Evolutionary conservation across 2,888 invertebrate species (phyloP).

Genomic region (Mythimna loreyi): DNA sequence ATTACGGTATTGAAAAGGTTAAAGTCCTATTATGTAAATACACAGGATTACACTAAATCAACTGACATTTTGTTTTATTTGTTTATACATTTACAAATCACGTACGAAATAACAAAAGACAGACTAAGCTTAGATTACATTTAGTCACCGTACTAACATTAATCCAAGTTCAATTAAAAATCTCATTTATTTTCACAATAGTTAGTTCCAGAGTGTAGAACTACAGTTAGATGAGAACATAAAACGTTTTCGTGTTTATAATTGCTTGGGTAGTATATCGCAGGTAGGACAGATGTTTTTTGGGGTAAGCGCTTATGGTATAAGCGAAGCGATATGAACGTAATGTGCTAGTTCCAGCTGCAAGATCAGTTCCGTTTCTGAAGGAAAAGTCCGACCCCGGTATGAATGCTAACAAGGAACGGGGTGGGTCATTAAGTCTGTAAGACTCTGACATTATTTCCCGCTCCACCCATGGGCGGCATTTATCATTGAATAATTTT

Average conservation of each 20-base stretch:
- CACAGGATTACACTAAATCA: too few relatives aligned
- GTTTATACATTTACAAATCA: constrained; percentile 4
- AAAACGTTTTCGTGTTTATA: constrained; percentile 25
- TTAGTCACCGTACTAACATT: constrained; percentile 41
- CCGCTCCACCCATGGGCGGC: too few relatives aligned
- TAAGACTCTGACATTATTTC: too few relatives aligned
- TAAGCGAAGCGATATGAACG: neutral
- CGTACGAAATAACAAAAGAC: neutral
- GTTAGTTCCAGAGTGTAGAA: constrained; percentile 4
- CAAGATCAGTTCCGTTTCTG: too few relatives aligned
- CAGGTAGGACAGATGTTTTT: constrained; percentile 15
- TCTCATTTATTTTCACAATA: constrained; percentile 44
- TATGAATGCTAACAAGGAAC: too few relatives aligned
- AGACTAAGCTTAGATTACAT: constrained; percentile 28
- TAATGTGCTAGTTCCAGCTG: neutral
- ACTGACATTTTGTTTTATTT: neutral
- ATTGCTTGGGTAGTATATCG: constrained; percentile 30
- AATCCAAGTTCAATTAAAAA: constrained; percentile 43
- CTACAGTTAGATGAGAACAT: constrained; percentile 21
- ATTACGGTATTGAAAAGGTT: too few relatives aligned
- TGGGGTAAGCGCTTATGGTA: neutral
- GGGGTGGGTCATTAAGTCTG: too few relatives aligned
- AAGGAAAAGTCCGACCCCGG: too few relatives aligned
- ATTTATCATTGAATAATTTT: too few relatives aligned
- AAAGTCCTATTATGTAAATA: too few relatives aligned